Evolutionary conservation across 2,888 invertebrate genomes (phyloP), one percentile per base, ranked within the genome.

Genomic region (Hermodice carunculata): DNA sequence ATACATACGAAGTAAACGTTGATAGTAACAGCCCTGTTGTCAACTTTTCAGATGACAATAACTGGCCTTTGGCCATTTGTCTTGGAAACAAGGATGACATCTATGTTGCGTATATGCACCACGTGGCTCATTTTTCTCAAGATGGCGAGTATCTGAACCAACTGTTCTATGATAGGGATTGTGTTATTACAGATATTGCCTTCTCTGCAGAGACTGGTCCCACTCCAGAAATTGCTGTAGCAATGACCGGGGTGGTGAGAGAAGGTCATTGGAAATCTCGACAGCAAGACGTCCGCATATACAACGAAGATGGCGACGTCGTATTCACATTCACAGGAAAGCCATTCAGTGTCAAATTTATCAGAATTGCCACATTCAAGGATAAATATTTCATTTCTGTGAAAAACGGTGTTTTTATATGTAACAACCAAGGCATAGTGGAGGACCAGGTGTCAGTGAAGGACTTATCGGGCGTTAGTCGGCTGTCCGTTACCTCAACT

Each of bases 21-120:
- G 60, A 51, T 8, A 52, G 60, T 22, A 60, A 60, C 43, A 60
- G 52, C 31, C 60, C 60, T n/a, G 37, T 60, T 40, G 19, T 60
- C n/a, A 52, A 51, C 2, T 60, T 60, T 32, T 40, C 51, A 17
- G 60, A 60, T 28, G 60, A 44, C 19, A 37, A 51, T 24, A 52
- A 60, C 8, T 60, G 51, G 49, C 60, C 60, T n/a, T 40, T 60
- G 14, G 51, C 49, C 5, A 42, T 60, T 3, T 17, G 42, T 5
- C 37, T 37, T 4, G n/a, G 52, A 8, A 29, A 29, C 29, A 49
- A 43, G 22, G 60, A 60, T 26, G 31, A n/a, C 28, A 40, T 60
- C 19, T 60, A 42, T 32, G 31, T 60, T 6, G 49, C 60, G 29
- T 60, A 49, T 37, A 51, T 51, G 37, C 60, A 51, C 28, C 60